These are phyloP conservation scores for Eubasilissa splendida DNA, from an alignment of 2,888 invertebrate species.

Conservation along the genomic window DNA sequence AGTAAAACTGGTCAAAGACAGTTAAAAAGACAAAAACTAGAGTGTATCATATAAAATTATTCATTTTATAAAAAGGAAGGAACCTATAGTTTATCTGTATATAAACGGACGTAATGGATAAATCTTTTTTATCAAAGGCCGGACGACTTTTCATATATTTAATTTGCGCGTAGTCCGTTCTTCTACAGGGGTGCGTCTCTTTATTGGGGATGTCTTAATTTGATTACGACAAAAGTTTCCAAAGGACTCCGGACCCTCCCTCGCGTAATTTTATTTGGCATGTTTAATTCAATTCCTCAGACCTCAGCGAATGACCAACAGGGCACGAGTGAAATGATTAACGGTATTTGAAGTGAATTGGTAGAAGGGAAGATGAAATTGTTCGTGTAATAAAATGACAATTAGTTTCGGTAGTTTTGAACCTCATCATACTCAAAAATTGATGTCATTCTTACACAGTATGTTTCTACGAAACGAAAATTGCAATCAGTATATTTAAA, in stretches of 20 bases:
- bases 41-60: no score
- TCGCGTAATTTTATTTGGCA: conserved; percentile 54
- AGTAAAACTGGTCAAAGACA: neutral
- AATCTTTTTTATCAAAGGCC: neutral
- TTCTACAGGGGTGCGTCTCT: conserved; percentile 7
- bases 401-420: no score
- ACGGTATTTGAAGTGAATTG: conserved; percentile 25
- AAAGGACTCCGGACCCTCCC: conserved; percentile 27
- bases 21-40: neutral
- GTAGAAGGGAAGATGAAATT: no score
- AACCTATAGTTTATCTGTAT: no score
- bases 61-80: no score
- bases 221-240: conserved; percentile 56
- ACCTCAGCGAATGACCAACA: conserved; percentile 48
- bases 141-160: neutral
- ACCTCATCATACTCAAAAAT: no score
- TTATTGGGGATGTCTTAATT: conserved; percentile 52
- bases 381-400: no score
- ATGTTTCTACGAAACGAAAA: no score
- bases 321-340: conserved; percentile 32
- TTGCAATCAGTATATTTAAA: no score
- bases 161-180: neutral
- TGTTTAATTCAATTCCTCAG: conserved; percentile 53
- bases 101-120: no score
- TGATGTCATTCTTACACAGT: no score